A percentile compares a stretch with the other conserved stretches of the same genome.
These are phyloP conservation scores for Caenorhabditis sp. DNA, from an alignment of 2,888 invertebrate genomes.

Conservation along the genomic window DNA sequence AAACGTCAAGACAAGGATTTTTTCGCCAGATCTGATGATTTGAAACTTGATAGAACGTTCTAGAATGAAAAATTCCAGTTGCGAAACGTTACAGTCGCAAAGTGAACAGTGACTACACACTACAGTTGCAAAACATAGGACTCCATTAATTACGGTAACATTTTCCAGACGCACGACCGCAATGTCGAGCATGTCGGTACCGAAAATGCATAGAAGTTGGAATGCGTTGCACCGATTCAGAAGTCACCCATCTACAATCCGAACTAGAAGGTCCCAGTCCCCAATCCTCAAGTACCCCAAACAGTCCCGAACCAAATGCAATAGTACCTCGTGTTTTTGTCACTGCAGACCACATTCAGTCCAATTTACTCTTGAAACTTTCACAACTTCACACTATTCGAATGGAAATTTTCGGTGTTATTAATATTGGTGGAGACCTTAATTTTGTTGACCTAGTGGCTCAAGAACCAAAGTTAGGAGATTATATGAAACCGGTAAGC, in stretches of 20 bases:
- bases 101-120: too few relatives aligned
- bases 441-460: not conserved
- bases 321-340: not conserved
- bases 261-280: too few relatives aligned
- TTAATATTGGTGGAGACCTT: not conserved
- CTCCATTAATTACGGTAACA: too few relatives aligned
- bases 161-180: slow-evolving; percentile 22
- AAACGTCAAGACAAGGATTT: too few relatives aligned
- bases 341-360: not conserved
- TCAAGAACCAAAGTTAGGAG: not conserved
- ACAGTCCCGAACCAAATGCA: not conserved
- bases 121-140: too few relatives aligned
- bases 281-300: too few relatives aligned
- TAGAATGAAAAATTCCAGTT: too few relatives aligned
- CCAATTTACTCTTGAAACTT: not conserved
- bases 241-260: too few relatives aligned
- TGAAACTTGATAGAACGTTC: too few relatives aligned
- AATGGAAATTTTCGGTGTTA: not conserved
- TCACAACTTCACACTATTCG: not conserved
- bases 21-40: too few relatives aligned
- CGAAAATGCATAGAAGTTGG: slow-evolving; percentile 30
- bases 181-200: slow-evolving; percentile 45
- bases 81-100: too few relatives aligned
- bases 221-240: slow-evolving; percentile 40
- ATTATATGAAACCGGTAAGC: not conserved